Evolutionary conservation across 2,888 invertebrate species (phyloP).

Genomic region (Drosophila macrothrix): DNA sequence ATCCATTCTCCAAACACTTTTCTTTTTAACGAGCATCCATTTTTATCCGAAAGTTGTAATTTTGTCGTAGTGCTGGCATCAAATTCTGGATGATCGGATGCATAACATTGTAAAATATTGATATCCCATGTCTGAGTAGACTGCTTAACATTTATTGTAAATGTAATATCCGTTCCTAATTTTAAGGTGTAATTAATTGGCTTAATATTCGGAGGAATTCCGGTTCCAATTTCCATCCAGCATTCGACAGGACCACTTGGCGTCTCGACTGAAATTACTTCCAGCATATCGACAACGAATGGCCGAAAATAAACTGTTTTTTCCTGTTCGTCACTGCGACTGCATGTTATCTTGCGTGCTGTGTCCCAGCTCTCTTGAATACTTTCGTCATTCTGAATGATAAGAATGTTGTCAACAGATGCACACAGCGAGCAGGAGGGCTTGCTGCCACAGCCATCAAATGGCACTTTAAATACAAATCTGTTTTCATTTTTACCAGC

Average conservation of each 20-base stretch:
- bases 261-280: slow-evolving; percentile 89
- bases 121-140: slow-evolving; percentile 88
- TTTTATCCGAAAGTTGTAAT: slow-evolving; percentile 88
- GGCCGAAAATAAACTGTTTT: slow-evolving; percentile 86
- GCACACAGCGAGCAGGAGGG: slow-evolving; percentile 88
- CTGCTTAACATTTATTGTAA: slow-evolving; percentile 90
- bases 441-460: slow-evolving; percentile 88
- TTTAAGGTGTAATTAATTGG: slow-evolving; percentile 88
- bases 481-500: slow-evolving; percentile 87
- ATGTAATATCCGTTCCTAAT: slow-evolving; percentile 89
- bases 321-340: slow-evolving; percentile 82
- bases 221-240: slow-evolving; percentile 92
- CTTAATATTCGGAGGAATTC: slow-evolving; percentile 88
- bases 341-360: slow-evolving; percentile 87
- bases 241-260: slow-evolving; percentile 89
- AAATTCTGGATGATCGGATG: slow-evolving; percentile 89
- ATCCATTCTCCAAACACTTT: slow-evolving; percentile 89
- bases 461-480: slow-evolving; percentile 88
- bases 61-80: slow-evolving; percentile 87
- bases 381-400: slow-evolving; percentile 89
- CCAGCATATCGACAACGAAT: slow-evolving; percentile 89
- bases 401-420: slow-evolving; percentile 88
- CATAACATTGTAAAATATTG: slow-evolving; percentile 90
- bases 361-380: slow-evolving; percentile 89
- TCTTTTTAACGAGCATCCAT: slow-evolving; percentile 89